These are phyloP conservation scores for Drosophila ficusphila DNA, from an alignment of 1,140 invertebrate species.

Conservation along the genomic window DNA sequence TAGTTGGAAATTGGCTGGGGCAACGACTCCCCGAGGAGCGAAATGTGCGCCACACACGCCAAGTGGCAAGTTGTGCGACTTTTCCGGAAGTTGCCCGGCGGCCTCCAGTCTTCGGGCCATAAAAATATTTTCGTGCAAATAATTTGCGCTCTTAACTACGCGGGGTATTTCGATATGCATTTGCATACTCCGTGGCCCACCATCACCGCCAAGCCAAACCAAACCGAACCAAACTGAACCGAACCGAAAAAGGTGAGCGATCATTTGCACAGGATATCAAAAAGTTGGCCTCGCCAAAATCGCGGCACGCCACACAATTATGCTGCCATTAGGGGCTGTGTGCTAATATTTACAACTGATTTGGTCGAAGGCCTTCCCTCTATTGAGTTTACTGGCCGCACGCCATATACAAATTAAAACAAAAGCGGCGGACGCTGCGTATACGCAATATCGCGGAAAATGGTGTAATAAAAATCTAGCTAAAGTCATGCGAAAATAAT, in stretches of 20 bases:
- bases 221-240: not conserved
- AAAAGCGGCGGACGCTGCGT: conserved; percentile 59
- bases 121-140: conserved; percentile 82
- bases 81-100: conserved; percentile 63
- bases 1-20: conserved; percentile 3
- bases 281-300: conserved; percentile 22
- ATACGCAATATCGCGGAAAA: conserved; percentile 67
- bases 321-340: conserved; percentile 62
- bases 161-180: conserved; percentile 66
- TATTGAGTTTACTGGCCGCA: conserved; percentile 27
- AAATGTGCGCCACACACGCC: conserved; percentile 79
- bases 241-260: not conserved
- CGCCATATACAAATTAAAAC: conserved; percentile 79
- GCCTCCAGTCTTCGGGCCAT: conserved; percentile 28
- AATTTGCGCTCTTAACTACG: conserved; percentile 78
- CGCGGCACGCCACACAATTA: conserved; percentile 59
- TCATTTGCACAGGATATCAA: conserved; percentile 46
- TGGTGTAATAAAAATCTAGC: conserved; percentile 75
- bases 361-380: conserved; percentile 16
- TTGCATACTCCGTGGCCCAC: conserved; percentile 38
- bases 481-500: conserved; percentile 78
- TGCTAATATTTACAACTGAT: conserved; percentile 71
- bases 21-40: conserved; percentile 45
- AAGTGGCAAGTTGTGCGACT: conserved; percentile 63
- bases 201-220: no score